Conservation (phyloP, 1,140 invertebrate genomes). For the Meloidogyne floridensis region DNA sequence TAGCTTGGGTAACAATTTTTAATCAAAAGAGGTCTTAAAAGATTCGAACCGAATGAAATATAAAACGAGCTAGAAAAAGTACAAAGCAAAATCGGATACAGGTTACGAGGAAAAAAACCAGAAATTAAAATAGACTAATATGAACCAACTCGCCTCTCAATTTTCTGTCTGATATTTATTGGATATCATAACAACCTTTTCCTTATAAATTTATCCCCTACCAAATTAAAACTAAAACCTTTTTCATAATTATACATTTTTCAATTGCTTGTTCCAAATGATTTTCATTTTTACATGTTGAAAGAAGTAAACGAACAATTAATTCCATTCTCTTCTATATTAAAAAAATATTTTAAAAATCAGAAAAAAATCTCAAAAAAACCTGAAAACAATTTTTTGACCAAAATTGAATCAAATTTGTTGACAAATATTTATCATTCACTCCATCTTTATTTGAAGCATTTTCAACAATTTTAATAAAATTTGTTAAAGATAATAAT, state of each 20-base stretch:
- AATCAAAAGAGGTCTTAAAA: too few relatives aligned
- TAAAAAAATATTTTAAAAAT: neutral
- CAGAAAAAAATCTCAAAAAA: conserved; percentile 15
- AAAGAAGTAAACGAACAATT: conserved; percentile 41
- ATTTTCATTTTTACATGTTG: conserved; percentile 38
- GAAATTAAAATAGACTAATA: too few relatives aligned
- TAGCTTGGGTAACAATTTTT: too few relatives aligned
- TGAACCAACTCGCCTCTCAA: too few relatives aligned
- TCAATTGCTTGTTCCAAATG: conserved; percentile 57
- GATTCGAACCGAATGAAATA: too few relatives aligned
- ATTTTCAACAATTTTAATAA: conserved; percentile 2
- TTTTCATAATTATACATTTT: conserved; percentile 59
- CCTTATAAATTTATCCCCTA: too few relatives aligned
- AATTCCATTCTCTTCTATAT: conserved; percentile 46
- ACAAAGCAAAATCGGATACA: too few relatives aligned
- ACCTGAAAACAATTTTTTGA: conserved; percentile 35
- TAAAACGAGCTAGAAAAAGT: too few relatives aligned
- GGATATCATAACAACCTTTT: too few relatives aligned
- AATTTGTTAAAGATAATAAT: neutral
- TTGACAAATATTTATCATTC: conserved; percentile 23
- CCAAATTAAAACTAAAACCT: conserved; percentile 39
- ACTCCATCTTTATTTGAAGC: neutral
- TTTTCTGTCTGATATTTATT: too few relatives aligned
- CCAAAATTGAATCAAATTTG: conserved; percentile 56
- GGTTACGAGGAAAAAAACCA: too few relatives aligned